Base-by-base conservation (phyloP, 2,797 vertebrate genomes). In the Platalea minor region DNA sequence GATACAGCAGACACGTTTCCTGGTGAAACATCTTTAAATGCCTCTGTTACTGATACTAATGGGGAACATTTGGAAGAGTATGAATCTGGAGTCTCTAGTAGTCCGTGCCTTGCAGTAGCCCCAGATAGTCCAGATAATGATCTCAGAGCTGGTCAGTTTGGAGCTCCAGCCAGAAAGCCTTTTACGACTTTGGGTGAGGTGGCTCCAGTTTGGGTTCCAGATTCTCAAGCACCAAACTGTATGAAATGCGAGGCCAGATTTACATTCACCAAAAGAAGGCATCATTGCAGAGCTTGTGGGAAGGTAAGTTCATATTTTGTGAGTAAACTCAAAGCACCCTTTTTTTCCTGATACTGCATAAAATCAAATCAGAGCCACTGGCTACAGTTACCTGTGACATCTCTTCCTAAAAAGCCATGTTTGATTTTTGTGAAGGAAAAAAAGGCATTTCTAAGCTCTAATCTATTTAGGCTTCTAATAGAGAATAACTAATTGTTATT, bases 161-260 rank as follows among this genome's bases (percentile, higher is more conserved):
- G 98, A 86, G 97, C 97, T 87, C 92, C 98, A 95, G 94, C 98
- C 92, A 98, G 98, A 98, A 99, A 98, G 93, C 97, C 98, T 80
- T 98, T 98, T 97, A 97, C 98, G 3, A 98, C 98, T 94, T 98
- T 99, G 13, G 99, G 99, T 57, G 99, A 99, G 87, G 98, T 99
- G 25, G 99, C 99, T 93, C 99, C 99, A 13, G 98, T 99, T 87
- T 99, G 99, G 99, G 98, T 99, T 91, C 99, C 99, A 64, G 99
- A 99, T 97, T 98, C 99, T 92, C 99, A 99, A 97, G 99, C 99
- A 35, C 99, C 98, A 94, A 99, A 99, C 93, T 99, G 99, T 98
- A 99, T 99, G 99, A 99, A 99, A 98, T 99, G 99, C 81, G 98
- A 99, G 95, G 98, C 98, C 92, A 99, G 98, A 98, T 99, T 99